These are phyloP conservation scores for Pyrochroa serraticornis DNA, from an alignment of 2,888 invertebrate genomes.

Conservation along the genomic window DNA sequence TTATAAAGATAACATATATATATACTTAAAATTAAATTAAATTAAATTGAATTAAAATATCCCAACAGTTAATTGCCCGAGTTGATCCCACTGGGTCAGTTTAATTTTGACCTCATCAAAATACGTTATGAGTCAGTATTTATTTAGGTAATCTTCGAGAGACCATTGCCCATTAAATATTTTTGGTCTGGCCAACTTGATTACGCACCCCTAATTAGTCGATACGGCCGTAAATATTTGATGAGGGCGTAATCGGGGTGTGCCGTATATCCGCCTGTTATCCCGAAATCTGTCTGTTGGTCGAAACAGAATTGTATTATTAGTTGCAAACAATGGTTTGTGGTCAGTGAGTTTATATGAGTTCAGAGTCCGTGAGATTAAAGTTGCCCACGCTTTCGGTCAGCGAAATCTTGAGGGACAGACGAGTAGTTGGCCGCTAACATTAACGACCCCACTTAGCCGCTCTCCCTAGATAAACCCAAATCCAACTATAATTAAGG, in stretches of 20 bases:
- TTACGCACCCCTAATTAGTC: too few relatives aligned
- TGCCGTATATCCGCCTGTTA: slow-evolving; percentile 11
- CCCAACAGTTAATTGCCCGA: too few relatives aligned
- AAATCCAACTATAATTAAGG: slow-evolving; percentile 36
- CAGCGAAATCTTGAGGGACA: slow-evolving; percentile 43
- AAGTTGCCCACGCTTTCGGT: slow-evolving; percentile 41
- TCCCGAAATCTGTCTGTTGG: slow-evolving; percentile 23
- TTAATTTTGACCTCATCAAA: too few relatives aligned
- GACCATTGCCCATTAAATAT: too few relatives aligned
- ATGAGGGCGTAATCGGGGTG: slow-evolving; percentile 8
- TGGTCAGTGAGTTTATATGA: slow-evolving; percentile 44
- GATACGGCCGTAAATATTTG: too few relatives aligned
- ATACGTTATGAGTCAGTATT: too few relatives aligned
- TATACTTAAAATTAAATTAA: too few relatives aligned
- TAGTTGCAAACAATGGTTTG: slow-evolving; percentile 48
- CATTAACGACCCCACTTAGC: slow-evolving; percentile 36
- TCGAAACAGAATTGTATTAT: slow-evolving; percentile 41
- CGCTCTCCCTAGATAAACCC: slow-evolving; percentile 32
- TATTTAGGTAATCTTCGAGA: too few relatives aligned
- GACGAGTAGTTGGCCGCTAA: slow-evolving; percentile 29
- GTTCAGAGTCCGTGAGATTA: slow-evolving; percentile 48
- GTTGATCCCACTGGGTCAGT: too few relatives aligned
- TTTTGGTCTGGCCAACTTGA: too few relatives aligned
- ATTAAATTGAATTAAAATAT: too few relatives aligned
- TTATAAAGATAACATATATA: too few relatives aligned